Percentiles rank a stretch among this genome's conserved stretches.
These are phyloP conservation scores for Diachasma alloeum DNA, from an alignment of 1,140 invertebrate species.

Conservation along the genomic window DNA sequence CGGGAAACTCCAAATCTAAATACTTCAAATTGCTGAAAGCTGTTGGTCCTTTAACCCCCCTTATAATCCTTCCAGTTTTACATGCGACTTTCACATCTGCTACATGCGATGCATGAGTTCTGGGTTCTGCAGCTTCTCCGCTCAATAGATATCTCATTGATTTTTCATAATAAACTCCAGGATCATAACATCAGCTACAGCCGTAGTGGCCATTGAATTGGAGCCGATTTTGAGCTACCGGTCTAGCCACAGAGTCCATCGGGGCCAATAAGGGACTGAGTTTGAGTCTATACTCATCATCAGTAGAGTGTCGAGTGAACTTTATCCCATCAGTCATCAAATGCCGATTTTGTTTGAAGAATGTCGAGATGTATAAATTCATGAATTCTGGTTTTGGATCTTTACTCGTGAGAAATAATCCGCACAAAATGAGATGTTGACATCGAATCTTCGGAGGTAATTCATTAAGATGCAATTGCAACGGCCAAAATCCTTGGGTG, in stretches of 20 bases:
- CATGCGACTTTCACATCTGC: conserved; percentile 1
- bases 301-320: background rate
- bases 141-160: conserved; percentile 18
- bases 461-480: conserved; percentile 31
- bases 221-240: conserved; percentile 20
- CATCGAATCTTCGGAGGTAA: conserved; percentile 25
- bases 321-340: conserved; percentile 18
- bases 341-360: conserved; percentile 14
- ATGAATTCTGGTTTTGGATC: conserved; percentile 29
- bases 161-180: no score
- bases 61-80: no score
- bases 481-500: conserved; percentile 27
- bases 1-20: conserved; percentile 27
- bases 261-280: conserved; percentile 9
- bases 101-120: conserved; percentile 12
- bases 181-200: no score
- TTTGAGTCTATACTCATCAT: conserved; percentile 5
- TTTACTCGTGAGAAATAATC: conserved; percentile 9
- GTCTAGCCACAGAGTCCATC: conserved; percentile 29
- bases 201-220: conserved; percentile 36
- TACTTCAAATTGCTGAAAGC: background rate
- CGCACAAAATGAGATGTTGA: conserved; percentile 11
- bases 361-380: conserved; percentile 24
- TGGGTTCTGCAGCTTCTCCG: background rate
- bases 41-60: conserved; percentile 22